Evolutionary conservation across 2,113 vertebrate species (phyloP).

Genomic region (Trematocara macrostoma): DNA sequence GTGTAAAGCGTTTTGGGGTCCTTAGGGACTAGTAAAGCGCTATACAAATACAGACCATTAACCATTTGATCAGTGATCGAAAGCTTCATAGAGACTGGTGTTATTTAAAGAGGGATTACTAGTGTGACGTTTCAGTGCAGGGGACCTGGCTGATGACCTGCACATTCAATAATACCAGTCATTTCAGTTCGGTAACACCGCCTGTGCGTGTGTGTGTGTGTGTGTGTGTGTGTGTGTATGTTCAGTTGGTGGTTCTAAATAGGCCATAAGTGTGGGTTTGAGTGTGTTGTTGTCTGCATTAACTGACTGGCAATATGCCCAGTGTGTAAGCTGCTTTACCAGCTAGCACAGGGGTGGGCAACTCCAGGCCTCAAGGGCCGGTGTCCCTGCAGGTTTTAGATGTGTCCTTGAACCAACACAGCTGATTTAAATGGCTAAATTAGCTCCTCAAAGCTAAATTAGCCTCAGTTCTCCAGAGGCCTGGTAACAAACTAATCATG

Average conservation of each 20-base stretch:
- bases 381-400: too few relatives aligned
- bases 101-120: neutral
- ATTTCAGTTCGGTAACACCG: neutral
- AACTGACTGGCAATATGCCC: neutral
- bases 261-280: neutral
- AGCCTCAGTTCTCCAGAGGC: too few relatives aligned
- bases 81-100: neutral
- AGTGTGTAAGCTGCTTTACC: neutral
- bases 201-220: neutral
- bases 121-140: neutral
- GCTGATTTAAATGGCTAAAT: too few relatives aligned
- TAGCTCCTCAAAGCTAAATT: too few relatives aligned
- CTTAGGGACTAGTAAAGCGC: neutral
- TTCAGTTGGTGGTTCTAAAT: neutral
- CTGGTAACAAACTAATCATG: too few relatives aligned
- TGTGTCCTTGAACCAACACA: too few relatives aligned
- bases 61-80: neutral
- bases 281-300: neutral
- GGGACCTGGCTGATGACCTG: neutral
- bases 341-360: neutral
- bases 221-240: neutral
- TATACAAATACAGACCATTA: fast-evolving
- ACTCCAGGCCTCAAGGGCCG: too few relatives aligned
- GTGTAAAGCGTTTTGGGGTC: neutral
- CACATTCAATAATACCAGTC: neutral